Evolutionary conservation across 2,113 vertebrate species (phyloP), one percentile per base, ranked within the genome.

Genomic region (Ondatra zibethicus): DNA sequence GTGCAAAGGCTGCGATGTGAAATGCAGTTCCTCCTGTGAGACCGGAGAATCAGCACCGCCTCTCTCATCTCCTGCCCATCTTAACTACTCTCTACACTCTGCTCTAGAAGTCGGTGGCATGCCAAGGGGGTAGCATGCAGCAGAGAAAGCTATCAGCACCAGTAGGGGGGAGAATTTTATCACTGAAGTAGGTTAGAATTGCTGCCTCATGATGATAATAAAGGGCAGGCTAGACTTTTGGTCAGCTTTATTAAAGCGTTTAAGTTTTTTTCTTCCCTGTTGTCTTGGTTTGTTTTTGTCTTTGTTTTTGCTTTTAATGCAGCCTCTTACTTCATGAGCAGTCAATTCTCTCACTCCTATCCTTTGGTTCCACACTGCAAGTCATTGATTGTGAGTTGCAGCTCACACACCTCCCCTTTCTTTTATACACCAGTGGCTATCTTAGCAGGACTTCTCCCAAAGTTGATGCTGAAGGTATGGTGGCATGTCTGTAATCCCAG

Each of bases 171-270:
- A 86, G 55, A 72, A 78, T 73, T 88, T 96, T 91, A 82, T 94
- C 45, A 73, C 3, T 70, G 36, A 61, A 27, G 19, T 65, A 81
- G 23, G 66, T 89, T 89, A 70, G 45, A 91, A 81, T 78, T 81
- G 13, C 82, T 93, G 73, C 77, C 66, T 93, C 52, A n/a, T 86
- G 65, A 66, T 55, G 68, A 89, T 77, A 85, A 92, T 81, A 63
- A 68, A 94, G 93, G 80, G 75, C 36, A 89, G 52, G 63, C 27
- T 31, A 31, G 39, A 65, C 45, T 27, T 65, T 92, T 25, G 75
- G 52, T 89, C 39, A 45, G n/a, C 65, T 92, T 85, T 72, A 39
- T 85, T 39, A 81, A 33, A 47, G 29, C 36, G 72, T 89, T 87
- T 55, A 52, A 25, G 25, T 39, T 21, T 19, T 9, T 21, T 17